Base-by-base conservation (phyloP, 2,888 invertebrate species). In the Neoscelio sp. region DNA sequence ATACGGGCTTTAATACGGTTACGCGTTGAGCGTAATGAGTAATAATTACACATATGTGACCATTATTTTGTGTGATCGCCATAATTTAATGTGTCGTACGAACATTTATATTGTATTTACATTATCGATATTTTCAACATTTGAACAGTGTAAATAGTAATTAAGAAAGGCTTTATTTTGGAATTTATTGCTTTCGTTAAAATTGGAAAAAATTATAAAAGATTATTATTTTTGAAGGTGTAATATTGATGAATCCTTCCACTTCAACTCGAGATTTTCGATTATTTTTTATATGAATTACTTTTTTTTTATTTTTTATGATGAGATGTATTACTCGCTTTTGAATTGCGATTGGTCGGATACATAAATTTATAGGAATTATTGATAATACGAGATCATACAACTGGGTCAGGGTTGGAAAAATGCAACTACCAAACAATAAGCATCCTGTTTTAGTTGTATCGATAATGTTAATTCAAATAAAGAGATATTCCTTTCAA, bases 351-450 rank as follows among this genome's bases (percentile, higher is more conserved):
- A 65, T 52, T 15, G 54, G 4, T 52, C 48, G 8, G 7, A 54
- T 40, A 56, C 68, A 62, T 52, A 50, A 50, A 77, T 77, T 67
- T 13, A 71, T 67, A 64, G 67, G 65, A 58, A 73, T 67, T 78
- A 60, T 62, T 76, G 71, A 71, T 71, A 77, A 58, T 78, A 20
- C 48, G 20, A 50, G 65, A 77, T 71, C 50, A 42, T 23, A 5
- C 12, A 77, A 70, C 65, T 50, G 28, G 77, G 65, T 77, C 77
- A 77, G 71, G 77, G 70, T 42, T 77, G 68, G 52, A 65, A 64
- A 77, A 77, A 40, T 42, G 42, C 48, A 68, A 64, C 23, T 10
- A 20, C 50, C 38, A 28, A 68, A 52, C 62, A 54, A 56, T 54
- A 28, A 26, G 13, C 26, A 13, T 18, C 48, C 50, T 17, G n/a